Conservation (phyloP, 1,140 invertebrate genomes). For the Polyergus mexicanus region DNA sequence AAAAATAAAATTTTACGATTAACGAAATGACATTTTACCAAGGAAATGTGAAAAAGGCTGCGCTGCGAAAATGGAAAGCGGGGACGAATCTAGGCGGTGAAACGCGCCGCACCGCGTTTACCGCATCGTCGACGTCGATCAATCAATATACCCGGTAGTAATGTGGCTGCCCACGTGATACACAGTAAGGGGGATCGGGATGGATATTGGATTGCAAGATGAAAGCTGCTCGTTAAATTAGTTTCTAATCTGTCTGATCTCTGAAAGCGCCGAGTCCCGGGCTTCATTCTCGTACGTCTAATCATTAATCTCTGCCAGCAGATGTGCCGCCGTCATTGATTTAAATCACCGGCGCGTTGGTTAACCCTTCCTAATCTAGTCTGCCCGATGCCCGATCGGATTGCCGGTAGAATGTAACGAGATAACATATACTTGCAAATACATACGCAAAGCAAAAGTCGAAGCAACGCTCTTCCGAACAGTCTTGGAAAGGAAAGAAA, state of each 20-base stretch:
- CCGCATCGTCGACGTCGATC: conserved; percentile 70
- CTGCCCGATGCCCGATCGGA: conserved; percentile 70
- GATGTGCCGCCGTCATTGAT: conserved; percentile 80
- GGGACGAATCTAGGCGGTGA: conserved; percentile 31
- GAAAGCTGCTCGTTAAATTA: conserved; percentile 81
- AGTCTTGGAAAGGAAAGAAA: conserved; percentile 24
- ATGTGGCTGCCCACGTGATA: conserved; percentile 68
- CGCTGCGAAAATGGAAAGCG: conserved; percentile 27
- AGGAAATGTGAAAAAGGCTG: conserved; percentile 23
- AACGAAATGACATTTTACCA: neutral
- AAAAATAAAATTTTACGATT: neutral
- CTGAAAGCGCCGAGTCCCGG: conserved; percentile 73
- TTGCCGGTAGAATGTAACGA: conserved; percentile 67
- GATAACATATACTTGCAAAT: conserved; percentile 66
- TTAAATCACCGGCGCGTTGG: conserved; percentile 78
- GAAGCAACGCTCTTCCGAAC: conserved; percentile 55
- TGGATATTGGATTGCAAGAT: conserved; percentile 78
- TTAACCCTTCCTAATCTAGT: conserved; percentile 77
- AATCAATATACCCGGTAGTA: conserved; percentile 77
- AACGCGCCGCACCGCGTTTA: conserved; percentile 43
- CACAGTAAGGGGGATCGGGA: conserved; percentile 67
- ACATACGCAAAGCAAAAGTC: conserved; percentile 62
- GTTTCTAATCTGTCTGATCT: conserved; percentile 80
- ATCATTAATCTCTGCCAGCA: conserved; percentile 81
- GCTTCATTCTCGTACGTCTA: conserved; percentile 75